Evolutionary conservation across 2,113 vertebrate genomes (phyloP).

Genomic region (Cavia porcellus): DNA sequence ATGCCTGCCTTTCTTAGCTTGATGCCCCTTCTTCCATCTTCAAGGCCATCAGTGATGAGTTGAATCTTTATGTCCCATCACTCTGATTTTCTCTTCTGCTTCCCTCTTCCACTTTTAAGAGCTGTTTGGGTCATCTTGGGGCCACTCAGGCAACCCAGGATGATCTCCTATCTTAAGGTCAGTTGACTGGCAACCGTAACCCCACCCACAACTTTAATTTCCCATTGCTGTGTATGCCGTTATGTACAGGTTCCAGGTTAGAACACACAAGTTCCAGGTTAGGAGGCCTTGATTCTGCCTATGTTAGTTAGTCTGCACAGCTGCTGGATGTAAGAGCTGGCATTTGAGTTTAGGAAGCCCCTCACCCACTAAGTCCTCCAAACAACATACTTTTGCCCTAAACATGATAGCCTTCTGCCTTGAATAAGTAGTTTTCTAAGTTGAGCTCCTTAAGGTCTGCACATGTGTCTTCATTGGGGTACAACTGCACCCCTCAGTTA

Average conservation of each 20-base stretch:
- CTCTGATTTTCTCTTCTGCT: neutral
- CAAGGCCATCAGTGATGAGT: neutral
- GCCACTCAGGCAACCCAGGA: neutral
- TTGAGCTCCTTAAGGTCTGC: neutral
- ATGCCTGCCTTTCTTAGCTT: neutral
- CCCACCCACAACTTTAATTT: neutral
- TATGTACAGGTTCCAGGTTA: neutral
- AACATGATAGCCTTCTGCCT: neutral
- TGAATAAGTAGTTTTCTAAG: neutral
- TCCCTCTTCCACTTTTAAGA: neutral
- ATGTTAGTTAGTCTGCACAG: neutral
- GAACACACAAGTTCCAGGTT: neutral
- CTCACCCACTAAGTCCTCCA: neutral
- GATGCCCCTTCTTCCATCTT: neutral
- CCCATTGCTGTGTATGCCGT: neutral
- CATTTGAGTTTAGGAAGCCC: neutral
- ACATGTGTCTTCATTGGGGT: neutral
- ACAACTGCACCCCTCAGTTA: neutral
- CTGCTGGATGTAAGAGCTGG: neutral
- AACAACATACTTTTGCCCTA: neutral
- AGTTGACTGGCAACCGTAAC: no score
- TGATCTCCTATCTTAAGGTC: neutral
- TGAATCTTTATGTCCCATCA: no score
- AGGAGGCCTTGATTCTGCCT: neutral
- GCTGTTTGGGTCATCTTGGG: neutral